Percentiles rank a stretch among this genome's conserved stretches.
phyloP scores from a whole-genome alignment of 2,888 invertebrate species.

The Caradrina kadenii region DNA sequence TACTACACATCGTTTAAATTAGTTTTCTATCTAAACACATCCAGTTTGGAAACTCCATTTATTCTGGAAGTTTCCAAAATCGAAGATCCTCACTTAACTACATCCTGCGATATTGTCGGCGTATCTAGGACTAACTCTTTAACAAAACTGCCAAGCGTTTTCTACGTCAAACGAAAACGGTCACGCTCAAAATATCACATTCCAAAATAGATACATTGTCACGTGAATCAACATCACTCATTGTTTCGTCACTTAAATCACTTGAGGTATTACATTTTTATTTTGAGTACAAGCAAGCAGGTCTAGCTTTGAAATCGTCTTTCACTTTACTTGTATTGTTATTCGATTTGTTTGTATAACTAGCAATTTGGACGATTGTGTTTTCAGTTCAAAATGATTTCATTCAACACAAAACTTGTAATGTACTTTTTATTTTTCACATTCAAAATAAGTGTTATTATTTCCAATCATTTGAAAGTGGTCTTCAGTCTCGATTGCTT shows the following conservation, averaged over 20 bases:
- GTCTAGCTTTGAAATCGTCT: conserved; percentile 11
- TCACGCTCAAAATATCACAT: conserved; percentile 67
- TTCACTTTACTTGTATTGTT: background rate
- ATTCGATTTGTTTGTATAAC: conserved; percentile 15
- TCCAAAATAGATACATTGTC: conserved; percentile 41
- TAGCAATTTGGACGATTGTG: conserved; percentile 23
- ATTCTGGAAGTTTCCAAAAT: conserved; percentile 66
- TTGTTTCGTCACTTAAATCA: conserved; percentile 39
- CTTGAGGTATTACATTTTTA: conserved; percentile 46
- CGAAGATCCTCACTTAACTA: conserved; percentile 67
- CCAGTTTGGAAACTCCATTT: conserved; percentile 68
- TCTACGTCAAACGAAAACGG: conserved; percentile 54
- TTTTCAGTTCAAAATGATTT: conserved; percentile 10
- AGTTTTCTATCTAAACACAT: conserved; percentile 82
- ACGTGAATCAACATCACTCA: conserved; percentile 32
- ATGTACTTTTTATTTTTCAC: conserved; percentile 16
- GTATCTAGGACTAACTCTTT: conserved; percentile 76
- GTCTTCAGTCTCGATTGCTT: conserved; percentile 40
- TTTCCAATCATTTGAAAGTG: conserved; percentile 31
- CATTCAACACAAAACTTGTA: conserved; percentile 22
- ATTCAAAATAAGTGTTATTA: conserved; percentile 23
- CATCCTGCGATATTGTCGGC: conserved; percentile 86
- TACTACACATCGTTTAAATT: conserved; percentile 81
- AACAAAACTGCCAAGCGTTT: conserved; percentile 61
- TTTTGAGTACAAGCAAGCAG: conserved; percentile 29